Conservation (phyloP, 2,888 invertebrate species). For the Rhamnusium bicolor region DNA sequence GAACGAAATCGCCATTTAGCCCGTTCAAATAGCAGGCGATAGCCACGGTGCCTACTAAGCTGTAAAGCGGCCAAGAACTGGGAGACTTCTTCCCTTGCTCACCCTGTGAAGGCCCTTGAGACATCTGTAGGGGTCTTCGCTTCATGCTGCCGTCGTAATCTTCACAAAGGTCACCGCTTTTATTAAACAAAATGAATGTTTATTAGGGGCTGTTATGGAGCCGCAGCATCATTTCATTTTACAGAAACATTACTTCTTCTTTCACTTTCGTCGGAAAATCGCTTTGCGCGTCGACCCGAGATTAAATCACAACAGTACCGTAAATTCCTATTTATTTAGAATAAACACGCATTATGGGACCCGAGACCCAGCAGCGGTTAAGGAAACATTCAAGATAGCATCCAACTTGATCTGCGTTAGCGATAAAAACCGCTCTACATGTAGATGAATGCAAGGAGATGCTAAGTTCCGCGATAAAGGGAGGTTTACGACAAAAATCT, state of each 20-base stretch:
- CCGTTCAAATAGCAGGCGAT: slow-evolving; percentile 83
- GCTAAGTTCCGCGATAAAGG: slow-evolving; percentile 5
- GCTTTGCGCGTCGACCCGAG: neutral
- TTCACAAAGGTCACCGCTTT: slow-evolving; percentile 25
- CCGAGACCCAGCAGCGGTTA: neutral
- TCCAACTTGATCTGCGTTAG: slow-evolving; percentile 2
- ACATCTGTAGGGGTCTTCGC: slow-evolving; percentile 10
- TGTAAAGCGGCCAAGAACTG: slow-evolving; percentile 71
- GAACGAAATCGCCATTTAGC: slow-evolving; percentile 86
- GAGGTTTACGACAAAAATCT: neutral
- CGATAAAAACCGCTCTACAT: slow-evolving; percentile 13
- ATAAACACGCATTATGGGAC: slow-evolving; percentile 14
- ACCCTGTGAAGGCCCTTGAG: slow-evolving; percentile 13
- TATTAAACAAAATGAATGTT: slow-evolving; percentile 50
- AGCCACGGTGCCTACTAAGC: slow-evolving; percentile 78
- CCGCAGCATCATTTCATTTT: slow-evolving; percentile 39
- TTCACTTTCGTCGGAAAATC: neutral
- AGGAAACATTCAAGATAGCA: slow-evolving; percentile 2
- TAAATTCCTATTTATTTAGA: slow-evolving; percentile 30
- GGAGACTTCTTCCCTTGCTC: slow-evolving; percentile 21
- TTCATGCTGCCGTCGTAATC: slow-evolving; percentile 19
- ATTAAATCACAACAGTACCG: slow-evolving; percentile 22
- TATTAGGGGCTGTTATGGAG: slow-evolving; percentile 47
- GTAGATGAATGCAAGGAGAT: slow-evolving; percentile 14
- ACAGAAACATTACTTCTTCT: slow-evolving; percentile 28